These are phyloP conservation scores for Cataglyphis hispanica DNA, from an alignment of 1,140 invertebrate genomes.

Conservation along the genomic window DNA sequence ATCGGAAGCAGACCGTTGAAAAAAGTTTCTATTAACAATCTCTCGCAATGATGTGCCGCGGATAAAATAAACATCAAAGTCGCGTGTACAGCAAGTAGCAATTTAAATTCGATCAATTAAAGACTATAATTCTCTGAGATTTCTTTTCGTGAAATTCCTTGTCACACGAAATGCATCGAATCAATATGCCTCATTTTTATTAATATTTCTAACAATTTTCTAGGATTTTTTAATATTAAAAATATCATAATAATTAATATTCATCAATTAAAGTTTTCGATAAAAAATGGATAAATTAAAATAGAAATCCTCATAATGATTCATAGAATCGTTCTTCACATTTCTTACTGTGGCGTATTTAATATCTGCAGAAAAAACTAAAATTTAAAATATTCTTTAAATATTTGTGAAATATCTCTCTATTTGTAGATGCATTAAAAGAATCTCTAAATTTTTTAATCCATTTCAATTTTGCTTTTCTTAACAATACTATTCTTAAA, in stretches of 20 bases:
- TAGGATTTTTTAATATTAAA: not conserved
- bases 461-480: not conserved
- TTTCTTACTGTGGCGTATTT: not conserved
- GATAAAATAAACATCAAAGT: slow-evolving; percentile 19
- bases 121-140: slow-evolving; percentile 1
- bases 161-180: not conserved
- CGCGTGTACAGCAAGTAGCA: slow-evolving; percentile 9
- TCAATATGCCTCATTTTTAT: not conserved
- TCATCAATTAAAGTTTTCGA: not conserved
- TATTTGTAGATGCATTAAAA: not conserved
- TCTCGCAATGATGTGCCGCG: slow-evolving; percentile 16
- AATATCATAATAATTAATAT: not conserved
- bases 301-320: not conserved
- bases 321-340: not conserved
- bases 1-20: not conserved
- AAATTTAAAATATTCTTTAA: not conserved
- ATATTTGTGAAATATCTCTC: not conserved
- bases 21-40: slow-evolving; percentile 45
- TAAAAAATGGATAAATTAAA: not conserved
- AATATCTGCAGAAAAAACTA: not conserved
- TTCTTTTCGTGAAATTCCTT: not conserved
- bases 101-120: slow-evolving; percentile 33
- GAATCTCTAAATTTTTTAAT: not conserved
- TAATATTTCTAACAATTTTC: not conserved
- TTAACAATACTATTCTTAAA: not conserved